Evolutionary conservation across 1,140 invertebrate species (phyloP).

Genomic region (Cyphomyrmex costatus): DNA sequence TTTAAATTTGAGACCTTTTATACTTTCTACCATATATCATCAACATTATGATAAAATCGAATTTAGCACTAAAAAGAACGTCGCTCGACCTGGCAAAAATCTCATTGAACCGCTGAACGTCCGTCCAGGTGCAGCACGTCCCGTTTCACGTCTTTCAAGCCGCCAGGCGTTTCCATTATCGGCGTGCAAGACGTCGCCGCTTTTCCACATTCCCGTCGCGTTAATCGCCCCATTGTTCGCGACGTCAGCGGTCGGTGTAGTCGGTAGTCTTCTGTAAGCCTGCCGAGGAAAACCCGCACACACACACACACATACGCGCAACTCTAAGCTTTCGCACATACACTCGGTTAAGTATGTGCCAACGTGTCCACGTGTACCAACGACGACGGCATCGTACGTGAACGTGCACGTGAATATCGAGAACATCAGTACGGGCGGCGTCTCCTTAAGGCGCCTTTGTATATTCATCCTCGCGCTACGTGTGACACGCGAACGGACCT

Average conservation of each 20-base stretch:
- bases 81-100: constrained; percentile 22
- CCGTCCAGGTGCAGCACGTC: constrained; percentile 30
- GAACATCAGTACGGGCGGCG: constrained; percentile 60
- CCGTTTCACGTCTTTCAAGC: constrained; percentile 40
- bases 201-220: constrained; percentile 69
- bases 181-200: constrained; percentile 60
- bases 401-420: constrained; percentile 59
- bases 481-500: constrained; percentile 76
- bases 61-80: constrained; percentile 4
- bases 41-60: constrained; percentile 16
- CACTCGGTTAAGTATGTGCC: constrained; percentile 34
- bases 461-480: constrained; percentile 68
- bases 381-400: constrained; percentile 25
- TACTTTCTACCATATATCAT: not conserved
- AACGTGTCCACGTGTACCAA: constrained; percentile 31
- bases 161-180: constrained; percentile 68
- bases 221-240: constrained; percentile 80
- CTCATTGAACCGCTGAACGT: constrained; percentile 44
- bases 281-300: constrained; percentile 57
- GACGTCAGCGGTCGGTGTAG: constrained; percentile 56
- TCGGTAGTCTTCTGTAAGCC: constrained; percentile 70
- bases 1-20: not conserved
- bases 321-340: constrained; percentile 53
- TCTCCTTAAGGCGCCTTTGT: constrained; percentile 73
- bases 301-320: constrained; percentile 55